Conservation (phyloP, 2,113 vertebrate species). For the Scytalopus superciliaris region DNA sequence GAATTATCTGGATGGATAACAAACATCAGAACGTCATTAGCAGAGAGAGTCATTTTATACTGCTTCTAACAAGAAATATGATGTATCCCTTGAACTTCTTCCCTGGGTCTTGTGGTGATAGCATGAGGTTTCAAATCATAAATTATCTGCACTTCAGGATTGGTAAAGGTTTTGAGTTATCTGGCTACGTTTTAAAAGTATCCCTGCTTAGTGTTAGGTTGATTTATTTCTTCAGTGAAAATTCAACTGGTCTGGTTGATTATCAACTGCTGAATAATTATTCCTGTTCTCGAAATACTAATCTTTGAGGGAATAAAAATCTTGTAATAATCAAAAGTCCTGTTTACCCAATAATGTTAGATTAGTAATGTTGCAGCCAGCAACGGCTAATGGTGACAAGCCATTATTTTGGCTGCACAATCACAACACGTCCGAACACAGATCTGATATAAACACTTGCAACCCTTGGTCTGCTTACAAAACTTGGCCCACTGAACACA, state of each 20-base stretch:
- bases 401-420: background rate
- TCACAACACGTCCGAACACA: background rate
- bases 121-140: background rate
- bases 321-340: conserved; percentile 1
- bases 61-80: conserved; percentile 8
- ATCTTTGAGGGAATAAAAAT: background rate
- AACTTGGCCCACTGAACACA: background rate
- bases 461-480: background rate
- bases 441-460: background rate
- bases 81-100: conserved; percentile 6
- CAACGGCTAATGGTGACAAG: background rate
- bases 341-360: background rate
- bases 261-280: conserved; percentile 30
- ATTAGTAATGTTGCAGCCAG: background rate
- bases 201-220: background rate
- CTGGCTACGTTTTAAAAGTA: background rate
- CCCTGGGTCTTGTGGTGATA: background rate
- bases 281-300: conserved; percentile 24
- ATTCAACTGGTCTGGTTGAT: conserved; percentile 5
- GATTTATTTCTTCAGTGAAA: conserved; percentile 17
- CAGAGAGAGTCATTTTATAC: background rate
- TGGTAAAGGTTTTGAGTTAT: conserved; percentile 26
- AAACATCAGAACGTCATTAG: background rate
- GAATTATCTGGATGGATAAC: conserved; percentile 26
- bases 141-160: conserved; percentile 14